Base-by-base conservation (phyloP, 2,888 invertebrate species). In the Isoperla grammatica region DNA sequence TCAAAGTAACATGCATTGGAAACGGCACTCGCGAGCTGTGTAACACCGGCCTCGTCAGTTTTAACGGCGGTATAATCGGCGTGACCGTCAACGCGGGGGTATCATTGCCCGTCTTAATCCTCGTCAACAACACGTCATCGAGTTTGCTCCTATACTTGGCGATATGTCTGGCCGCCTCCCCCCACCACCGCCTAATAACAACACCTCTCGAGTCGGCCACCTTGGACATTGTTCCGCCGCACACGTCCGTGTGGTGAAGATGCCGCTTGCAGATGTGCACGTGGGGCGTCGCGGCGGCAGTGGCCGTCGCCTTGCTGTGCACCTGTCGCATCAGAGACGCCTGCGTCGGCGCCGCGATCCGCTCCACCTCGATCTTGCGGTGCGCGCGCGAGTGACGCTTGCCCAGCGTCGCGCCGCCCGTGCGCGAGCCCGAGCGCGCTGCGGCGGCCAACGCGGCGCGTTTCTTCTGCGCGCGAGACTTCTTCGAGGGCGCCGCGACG, bases 311-410 rank as follows among this genome's bases (percentile, higher is more conserved):
- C 49, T 8, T 50, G n/a, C 29, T 29, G 23, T 29, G 49, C 15
- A 50, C 49, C 29, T 50, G 49, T 23, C 9, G 49, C 37, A 75
- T 71, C 57, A 82, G 64, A n/a, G 83, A 85, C 12, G 86, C 80
- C 68, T 82, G 80, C 0, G 87, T 87, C 1, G 85, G 85, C 0
- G 85, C 83, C 6, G 82, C 77, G 59, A 87, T 79, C 57, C 86
- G 78, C 20, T 82, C 82, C 67, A 85, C 66, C 58, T 74, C 71
- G 29, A 74, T 76, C 84, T 59, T 59, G 13, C n/a, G 55, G 15
- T 23, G 39, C 55, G 39, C 19, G 23, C 19, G 11, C 55, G 40
- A 20, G 17, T 15, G 55, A 39, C 55, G 42, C 40, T 20, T n/a
- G n/a, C n/a, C n/a, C n/a, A n/a, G 54, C 20, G 2, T 6, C 17